Evolutionary conservation across 2,888 invertebrate genomes (phyloP).

Genomic region (Leptura quadrifasciata): DNA sequence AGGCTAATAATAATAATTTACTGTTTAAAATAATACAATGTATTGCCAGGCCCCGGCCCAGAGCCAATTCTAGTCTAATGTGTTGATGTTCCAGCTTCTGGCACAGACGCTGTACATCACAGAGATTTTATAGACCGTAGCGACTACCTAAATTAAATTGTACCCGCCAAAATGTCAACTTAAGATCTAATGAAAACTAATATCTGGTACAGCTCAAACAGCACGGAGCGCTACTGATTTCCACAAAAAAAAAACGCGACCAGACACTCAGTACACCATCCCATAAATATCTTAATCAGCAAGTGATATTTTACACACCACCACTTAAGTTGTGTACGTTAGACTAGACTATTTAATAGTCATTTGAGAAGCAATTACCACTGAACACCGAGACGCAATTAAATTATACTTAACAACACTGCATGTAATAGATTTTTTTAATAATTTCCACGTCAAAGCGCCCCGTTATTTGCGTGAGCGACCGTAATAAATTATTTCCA

Average conservation of each 20-base stretch:
- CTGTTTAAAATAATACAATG: too few relatives aligned
- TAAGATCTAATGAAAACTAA: neutral
- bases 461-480: slow-evolving; percentile 40
- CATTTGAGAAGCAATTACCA: slow-evolving; percentile 13
- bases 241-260: neutral
- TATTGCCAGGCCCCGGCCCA: too few relatives aligned
- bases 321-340: slow-evolving; percentile 26
- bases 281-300: slow-evolving; percentile 16
- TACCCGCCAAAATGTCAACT: too few relatives aligned
- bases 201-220: neutral
- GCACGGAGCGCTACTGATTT: neutral
- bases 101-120: too few relatives aligned
- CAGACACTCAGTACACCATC: slow-evolving; percentile 7
- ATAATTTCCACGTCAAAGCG: slow-evolving; percentile 27
- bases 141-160: too few relatives aligned
- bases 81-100: too few relatives aligned
- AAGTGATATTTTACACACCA: slow-evolving; percentile 19
- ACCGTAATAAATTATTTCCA: slow-evolving; percentile 41
- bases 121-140: too few relatives aligned
- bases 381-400: slow-evolving; percentile 14
- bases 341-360: slow-evolving; percentile 8
- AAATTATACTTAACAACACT: neutral
- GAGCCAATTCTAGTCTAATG: too few relatives aligned
- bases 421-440: slow-evolving; percentile 9
- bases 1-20: too few relatives aligned